Base-by-base conservation (phyloP, 1,140 invertebrate species). In the Pectinophora gossypiella region DNA sequence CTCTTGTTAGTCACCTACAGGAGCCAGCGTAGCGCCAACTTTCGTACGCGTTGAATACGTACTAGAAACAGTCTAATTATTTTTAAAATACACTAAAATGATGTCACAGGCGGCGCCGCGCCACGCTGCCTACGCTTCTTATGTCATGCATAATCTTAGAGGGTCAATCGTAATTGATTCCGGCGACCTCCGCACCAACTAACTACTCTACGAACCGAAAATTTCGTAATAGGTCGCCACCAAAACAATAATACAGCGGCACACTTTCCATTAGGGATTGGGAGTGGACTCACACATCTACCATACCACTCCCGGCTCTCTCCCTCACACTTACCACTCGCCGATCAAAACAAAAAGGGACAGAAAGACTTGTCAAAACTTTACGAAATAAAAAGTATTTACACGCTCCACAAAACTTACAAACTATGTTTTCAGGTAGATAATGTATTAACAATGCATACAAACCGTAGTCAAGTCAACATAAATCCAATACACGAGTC, bases 211-310 rank as follows among this genome's bases (percentile, higher is more conserved):
- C 45, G 56, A 66, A 61, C 63, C 64, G 60, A 60, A 58, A 61
- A 79, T 81, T 79, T 80, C 80, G 68, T 78, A 80, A 84, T 75
- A 80, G 66, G 64, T 72, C 70, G 65, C 60, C 64, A 74, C 58
- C 74, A 80, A 80, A 83, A 84, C 76, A 84, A 78, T 82, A 81
- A 79, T 77, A 75, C n/a, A 58, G 60, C 69, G 69, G 64, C 79
- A 81, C 61, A 84, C 76, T 81, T 84, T 83, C 75, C 61, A 73
- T 64, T 52, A 69, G 53, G 60, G 62, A 64, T 54, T 62, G 67
- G 71, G 69, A 71, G 62, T 72, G 68, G 16, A 16, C 72, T n/a
- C n/a, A n/a, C 73, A 68, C 64, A 71, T 73, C 68, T 71, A 48
- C 54, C 58, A 64, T 59, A 63, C 55, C 59, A 54, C 27, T 32